Conservation (phyloP, 2,797 vertebrate genomes). For the Silurus lanzhouensis region DNA sequence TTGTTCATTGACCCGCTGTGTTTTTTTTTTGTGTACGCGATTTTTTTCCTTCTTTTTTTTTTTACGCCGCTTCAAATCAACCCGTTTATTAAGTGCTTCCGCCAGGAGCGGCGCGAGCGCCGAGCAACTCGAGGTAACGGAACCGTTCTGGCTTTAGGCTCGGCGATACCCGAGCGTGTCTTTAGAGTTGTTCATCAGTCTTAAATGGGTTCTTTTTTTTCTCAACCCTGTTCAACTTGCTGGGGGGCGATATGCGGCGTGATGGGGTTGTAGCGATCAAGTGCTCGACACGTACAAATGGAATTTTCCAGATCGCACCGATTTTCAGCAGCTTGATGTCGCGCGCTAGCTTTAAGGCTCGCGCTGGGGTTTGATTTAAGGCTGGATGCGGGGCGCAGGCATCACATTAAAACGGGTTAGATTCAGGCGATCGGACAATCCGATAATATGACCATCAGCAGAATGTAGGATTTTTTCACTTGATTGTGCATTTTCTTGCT, state of each 20-base stretch:
- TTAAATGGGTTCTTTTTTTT: constrained; percentile 12
- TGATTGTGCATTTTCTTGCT: constrained; percentile 11
- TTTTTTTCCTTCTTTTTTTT: background rate
- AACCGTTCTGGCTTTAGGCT: constrained; percentile 40
- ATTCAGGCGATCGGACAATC: background rate
- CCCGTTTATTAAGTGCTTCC: constrained; percentile 34
- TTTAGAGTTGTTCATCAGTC: constrained; percentile 48
- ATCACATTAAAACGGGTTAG: constrained; percentile 1
- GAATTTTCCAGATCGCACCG: constrained; percentile 60
- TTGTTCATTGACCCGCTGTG: constrained; percentile 40
- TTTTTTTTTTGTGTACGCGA: background rate
- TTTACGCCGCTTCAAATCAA: constrained; percentile 40
- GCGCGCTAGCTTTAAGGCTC: constrained; percentile 24
- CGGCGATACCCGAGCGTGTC: constrained; percentile 28
- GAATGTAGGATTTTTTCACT: background rate
- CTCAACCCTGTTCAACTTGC: constrained; percentile 38
- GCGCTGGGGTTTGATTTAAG: background rate
- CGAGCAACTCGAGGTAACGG: constrained; percentile 63
- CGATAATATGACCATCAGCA: background rate
- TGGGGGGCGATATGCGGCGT: constrained; percentile 43
- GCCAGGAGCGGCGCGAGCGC: constrained; percentile 52
- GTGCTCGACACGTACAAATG: constrained; percentile 51
- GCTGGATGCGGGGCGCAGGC: constrained; percentile 15
- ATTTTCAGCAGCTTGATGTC: constrained; percentile 41
- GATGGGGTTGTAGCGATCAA: constrained; percentile 47